Evolutionary conservation across 2,113 vertebrate species (phyloP).

Genomic region (Pelodiscus sinensis): DNA sequence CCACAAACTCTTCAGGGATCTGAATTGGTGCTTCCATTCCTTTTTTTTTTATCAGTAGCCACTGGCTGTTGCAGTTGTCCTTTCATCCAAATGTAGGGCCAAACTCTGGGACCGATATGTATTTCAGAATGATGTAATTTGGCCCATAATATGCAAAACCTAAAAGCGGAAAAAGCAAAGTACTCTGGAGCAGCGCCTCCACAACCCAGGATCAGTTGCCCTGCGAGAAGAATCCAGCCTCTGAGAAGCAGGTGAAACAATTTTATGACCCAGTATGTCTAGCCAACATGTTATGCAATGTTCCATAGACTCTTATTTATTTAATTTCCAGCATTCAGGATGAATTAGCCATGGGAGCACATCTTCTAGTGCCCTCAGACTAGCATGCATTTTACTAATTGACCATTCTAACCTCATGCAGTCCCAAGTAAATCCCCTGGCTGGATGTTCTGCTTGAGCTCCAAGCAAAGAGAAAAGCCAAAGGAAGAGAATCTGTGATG

Average conservation of each 20-base stretch:
- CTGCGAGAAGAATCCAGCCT: not conserved
- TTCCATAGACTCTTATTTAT: accelerated
- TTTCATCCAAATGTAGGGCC: not conserved
- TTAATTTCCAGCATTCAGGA: conserved; percentile 46
- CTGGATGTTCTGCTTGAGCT: not conserved
- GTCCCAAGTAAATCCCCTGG: conserved; percentile 32
- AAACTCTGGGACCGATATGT: not conserved
- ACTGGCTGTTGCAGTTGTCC: not conserved
- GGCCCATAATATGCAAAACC: not conserved
- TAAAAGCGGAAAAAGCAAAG: not conserved
- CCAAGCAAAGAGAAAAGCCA: not conserved
- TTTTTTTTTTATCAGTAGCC: not conserved
- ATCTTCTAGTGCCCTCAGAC: conserved; percentile 16
- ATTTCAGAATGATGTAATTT: not conserved
- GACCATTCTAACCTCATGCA: conserved; percentile 29
- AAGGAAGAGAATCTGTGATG: not conserved
- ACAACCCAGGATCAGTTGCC: not conserved
- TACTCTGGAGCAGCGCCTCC: not conserved
- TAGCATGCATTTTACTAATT: conserved; percentile 59
- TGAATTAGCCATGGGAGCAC: conserved; percentile 27
- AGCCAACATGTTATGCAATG: not conserved
- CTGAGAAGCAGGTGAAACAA: not conserved
- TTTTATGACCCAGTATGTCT: not conserved
- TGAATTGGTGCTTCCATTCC: not conserved
- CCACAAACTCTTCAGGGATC: not conserved